Evolutionary conservation across 2,113 vertebrate genomes (phyloP).

Genomic region (Terrapene triunguis): DNA sequence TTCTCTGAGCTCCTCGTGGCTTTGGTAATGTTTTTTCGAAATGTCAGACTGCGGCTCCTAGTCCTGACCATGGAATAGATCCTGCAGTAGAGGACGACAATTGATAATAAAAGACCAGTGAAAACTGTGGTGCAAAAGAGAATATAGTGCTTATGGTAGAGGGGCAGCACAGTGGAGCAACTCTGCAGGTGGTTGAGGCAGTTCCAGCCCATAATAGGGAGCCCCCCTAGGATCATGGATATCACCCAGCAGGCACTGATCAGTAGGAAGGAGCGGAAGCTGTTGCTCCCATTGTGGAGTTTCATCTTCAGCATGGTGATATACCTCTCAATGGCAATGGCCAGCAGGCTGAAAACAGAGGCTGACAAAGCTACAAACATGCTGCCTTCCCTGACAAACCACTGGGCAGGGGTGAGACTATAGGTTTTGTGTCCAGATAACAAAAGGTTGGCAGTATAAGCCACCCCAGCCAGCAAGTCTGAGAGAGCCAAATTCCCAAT

Average conservation of each 20-base stretch:
- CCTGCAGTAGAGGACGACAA: slow-evolving; percentile 94
- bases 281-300: slow-evolving; percentile 93
- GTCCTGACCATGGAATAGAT: slow-evolving; percentile 95
- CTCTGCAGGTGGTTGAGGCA: slow-evolving; percentile 84
- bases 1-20: slow-evolving; percentile 93
- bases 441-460: slow-evolving; percentile 94
- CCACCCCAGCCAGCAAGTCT: slow-evolving; percentile 94
- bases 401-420: slow-evolving; percentile 90
- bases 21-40: slow-evolving; percentile 91
- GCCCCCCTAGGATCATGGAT: slow-evolving; percentile 88
- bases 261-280: slow-evolving; percentile 92
- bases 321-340: slow-evolving; percentile 96
- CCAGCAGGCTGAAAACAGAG: slow-evolving; percentile 96
- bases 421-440: slow-evolving; percentile 95
- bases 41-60: slow-evolving; percentile 92
- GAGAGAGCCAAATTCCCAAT: slow-evolving; percentile 98
- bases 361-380: slow-evolving; percentile 98
- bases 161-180: slow-evolving; percentile 95
- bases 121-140: slow-evolving; percentile 98
- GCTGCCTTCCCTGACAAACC: slow-evolving; percentile 96
- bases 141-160: slow-evolving; percentile 99
- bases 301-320: slow-evolving; percentile 99
- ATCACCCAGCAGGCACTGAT: slow-evolving; percentile 96
- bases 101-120: slow-evolving; percentile 92
- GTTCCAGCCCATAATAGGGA: slow-evolving; percentile 98